Evolutionary conservation across 2,797 vertebrate species (phyloP), one percentile per base, ranked within the genome.

Genomic region (Heterohyrax brucei): DNA sequence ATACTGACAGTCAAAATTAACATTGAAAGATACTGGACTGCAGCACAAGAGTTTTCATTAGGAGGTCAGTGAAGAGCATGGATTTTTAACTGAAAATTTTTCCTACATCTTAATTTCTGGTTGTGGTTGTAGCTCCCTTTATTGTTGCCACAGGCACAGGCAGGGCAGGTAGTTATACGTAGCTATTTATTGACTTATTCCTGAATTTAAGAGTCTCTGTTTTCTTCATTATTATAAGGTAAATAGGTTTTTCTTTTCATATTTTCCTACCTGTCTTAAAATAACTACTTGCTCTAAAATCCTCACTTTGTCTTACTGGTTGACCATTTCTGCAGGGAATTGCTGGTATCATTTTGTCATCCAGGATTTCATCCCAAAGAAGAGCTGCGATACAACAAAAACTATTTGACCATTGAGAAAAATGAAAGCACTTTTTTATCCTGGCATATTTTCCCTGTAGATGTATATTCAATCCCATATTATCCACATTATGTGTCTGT

Each of bases 401-500:
- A 70, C 82, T 77, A 93, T 50, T n/a, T 93, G 48, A 64, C 73
- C 87, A 79, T 5, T 87, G 77, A 89, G 59, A 64, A 92, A 95
- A 94, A 87, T 53, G 12, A 89, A 94, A 87, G 77, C 26, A 14
- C 10, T 76, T 48, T 93, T 95, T 94, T 91, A 83, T 28, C 87
- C 68, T 79, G 84, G 44, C 33, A 7, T 56, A 26, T n/a, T 50
- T 48, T 93, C 77, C 79, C 26, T 64, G 56, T 33, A 44, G 80
- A 0, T 68, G 82, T 66, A 50, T 39, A 72, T n/a, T 66, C 7
- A 56, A 22, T 44, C 28, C 61, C 0, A 2, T 24, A 7, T 66
- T 68, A 26, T 10, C 7, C 7, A 59, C 14, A 33, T 4, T 4
- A 13, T 26, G 19, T 59, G 10, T 3, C 30, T 1, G 24, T 26